Evolutionary conservation across 2,888 invertebrate species (phyloP).

Genomic region (Atherix ibis): DNA sequence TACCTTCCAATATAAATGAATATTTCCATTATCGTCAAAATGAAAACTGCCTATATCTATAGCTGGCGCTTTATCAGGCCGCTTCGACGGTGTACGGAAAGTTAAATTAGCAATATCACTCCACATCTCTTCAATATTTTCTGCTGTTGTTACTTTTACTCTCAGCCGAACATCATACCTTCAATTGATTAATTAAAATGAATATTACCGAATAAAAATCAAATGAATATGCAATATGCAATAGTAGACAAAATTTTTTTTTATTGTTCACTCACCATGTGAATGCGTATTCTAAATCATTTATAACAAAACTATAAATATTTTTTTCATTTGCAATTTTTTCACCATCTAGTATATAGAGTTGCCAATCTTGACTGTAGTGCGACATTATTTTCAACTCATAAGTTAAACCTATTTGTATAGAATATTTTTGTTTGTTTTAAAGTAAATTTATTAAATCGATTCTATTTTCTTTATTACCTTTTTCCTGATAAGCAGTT

Average conservation of each 20-base stretch:
- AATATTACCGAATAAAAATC: constrained; percentile 10
- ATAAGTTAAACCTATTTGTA: no score
- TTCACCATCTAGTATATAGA: no score
- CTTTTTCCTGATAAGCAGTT: background rate
- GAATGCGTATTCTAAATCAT: no score
- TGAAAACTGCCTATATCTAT: constrained; percentile 61
- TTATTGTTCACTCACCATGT: background rate
- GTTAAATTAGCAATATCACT: constrained; percentile 45
- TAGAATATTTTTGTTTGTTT: no score
- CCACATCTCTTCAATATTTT: constrained; percentile 44
- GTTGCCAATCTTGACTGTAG: no score
- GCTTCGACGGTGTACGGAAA: constrained; percentile 38
- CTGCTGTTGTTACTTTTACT: constrained; percentile 40
- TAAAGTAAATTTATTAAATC: no score
- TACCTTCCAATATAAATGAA: constrained; percentile 67
- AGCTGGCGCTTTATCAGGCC: constrained; percentile 50
- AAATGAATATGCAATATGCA: background rate
- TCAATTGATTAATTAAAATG: no score
- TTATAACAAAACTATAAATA: no score
- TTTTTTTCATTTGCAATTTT: no score
- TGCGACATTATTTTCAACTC: no score
- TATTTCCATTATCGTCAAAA: constrained; percentile 40
- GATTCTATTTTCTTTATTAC: no score
- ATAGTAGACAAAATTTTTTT: background rate
- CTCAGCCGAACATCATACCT: constrained; percentile 32